Conservation (phyloP, 2,888 invertebrate species). For the Synanthedon vespiformis region DNA sequence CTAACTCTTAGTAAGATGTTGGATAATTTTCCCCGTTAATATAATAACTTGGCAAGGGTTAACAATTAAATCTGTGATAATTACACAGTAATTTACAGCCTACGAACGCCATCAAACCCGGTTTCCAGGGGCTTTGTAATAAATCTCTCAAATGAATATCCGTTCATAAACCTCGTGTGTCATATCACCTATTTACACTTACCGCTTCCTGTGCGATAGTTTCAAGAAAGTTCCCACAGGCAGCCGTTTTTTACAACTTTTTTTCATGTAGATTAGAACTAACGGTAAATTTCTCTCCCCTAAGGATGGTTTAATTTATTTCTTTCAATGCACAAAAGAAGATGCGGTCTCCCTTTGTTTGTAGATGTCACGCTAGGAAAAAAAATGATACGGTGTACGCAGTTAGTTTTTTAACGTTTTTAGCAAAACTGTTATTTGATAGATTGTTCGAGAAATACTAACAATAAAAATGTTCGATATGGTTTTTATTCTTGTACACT, state of each 20-base stretch:
- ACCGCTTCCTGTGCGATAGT: conserved; percentile 51
- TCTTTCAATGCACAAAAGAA: conserved; percentile 49
- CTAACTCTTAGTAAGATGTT: no score
- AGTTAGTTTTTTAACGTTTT: background rate
- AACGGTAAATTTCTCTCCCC: conserved; percentile 66
- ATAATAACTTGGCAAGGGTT: no score
- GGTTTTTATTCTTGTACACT: conserved; percentile 2
- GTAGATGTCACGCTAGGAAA: conserved; percentile 31
- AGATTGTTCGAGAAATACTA: background rate
- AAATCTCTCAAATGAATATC: conserved; percentile 58
- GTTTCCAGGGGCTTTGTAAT: conserved; percentile 10
- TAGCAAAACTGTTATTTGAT: background rate
- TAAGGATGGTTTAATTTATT: conserved; percentile 67
- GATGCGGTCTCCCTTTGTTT: conserved; percentile 58
- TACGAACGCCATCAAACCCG: no score
- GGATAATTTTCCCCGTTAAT: no score
- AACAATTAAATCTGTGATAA: background rate
- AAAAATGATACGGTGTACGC: conserved; percentile 25
- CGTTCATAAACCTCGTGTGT: conserved; percentile 48
- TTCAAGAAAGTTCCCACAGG: conserved; percentile 61
- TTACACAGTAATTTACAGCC: background rate
- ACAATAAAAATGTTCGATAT: no score
- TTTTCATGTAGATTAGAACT: conserved; percentile 54
- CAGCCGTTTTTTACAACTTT: conserved; percentile 43
- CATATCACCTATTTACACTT: conserved; percentile 60